Evolutionary conservation across 2,888 invertebrate genomes (phyloP).

Genomic region (Halocaridina rubra): DNA sequence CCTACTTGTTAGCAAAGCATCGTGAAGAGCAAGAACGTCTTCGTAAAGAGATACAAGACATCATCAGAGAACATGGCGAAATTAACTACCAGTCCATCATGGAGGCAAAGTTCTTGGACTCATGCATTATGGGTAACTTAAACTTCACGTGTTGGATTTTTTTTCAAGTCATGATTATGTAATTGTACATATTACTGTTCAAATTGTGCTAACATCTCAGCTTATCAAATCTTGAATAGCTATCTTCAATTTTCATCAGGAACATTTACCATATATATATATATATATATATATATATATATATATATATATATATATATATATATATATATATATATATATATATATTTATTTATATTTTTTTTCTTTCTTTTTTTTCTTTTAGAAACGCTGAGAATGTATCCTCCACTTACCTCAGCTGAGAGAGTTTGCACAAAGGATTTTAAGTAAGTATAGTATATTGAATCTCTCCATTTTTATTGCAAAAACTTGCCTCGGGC

Average conservation of each 20-base stretch:
- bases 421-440: slow-evolving; percentile 67
- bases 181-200: not conserved
- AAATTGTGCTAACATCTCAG: not conserved
- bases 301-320: not conserved
- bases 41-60: slow-evolving; percentile 70
- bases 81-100: slow-evolving; percentile 72
- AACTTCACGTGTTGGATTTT: not conserved
- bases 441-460: slow-evolving; percentile 13
- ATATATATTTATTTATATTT: not conserved
- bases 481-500: not conserved
- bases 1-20: slow-evolving; percentile 72
- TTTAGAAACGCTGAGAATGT: slow-evolving; percentile 74
- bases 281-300: not conserved
- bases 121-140: slow-evolving; percentile 21
- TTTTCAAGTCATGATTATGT: not conserved
- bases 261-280: not conserved
- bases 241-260: not conserved
- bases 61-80: slow-evolving; percentile 70
- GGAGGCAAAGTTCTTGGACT: slow-evolving; percentile 72
- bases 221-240: too few relatives aligned
- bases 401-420: slow-evolving; percentile 73
- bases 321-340: not conserved
- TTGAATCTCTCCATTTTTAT: not conserved
- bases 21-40: slow-evolving; percentile 71
- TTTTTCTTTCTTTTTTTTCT: slow-evolving; percentile 56